Evolutionary conservation across 2,113 vertebrate species (phyloP).

Genomic region (Chloebia gouldiae): DNA sequence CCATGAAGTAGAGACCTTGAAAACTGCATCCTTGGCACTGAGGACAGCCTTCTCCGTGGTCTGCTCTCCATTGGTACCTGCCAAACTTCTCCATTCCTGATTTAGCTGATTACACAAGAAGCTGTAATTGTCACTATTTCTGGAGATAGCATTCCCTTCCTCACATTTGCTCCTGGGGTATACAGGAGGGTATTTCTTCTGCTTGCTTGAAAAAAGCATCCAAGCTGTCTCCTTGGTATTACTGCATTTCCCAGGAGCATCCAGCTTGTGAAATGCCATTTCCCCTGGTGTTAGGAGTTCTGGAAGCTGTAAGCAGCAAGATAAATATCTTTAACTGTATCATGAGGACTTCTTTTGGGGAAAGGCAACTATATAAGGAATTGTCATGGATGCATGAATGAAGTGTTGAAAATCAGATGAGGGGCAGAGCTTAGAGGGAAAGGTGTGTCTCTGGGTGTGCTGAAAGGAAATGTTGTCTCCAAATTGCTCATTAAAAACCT

Average conservation of each 20-base stretch:
- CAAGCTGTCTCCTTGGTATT: not conserved
- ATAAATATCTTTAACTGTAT: not conserved
- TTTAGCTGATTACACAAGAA: not conserved
- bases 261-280: not conserved
- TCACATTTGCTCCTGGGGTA: fast-evolving
- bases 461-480: conserved; percentile 34
- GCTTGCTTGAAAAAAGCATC: not conserved
- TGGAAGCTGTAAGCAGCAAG: conserved; percentile 7
- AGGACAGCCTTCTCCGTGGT: not conserved
- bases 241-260: not conserved
- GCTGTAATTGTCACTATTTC: not conserved
- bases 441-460: conserved; percentile 11
- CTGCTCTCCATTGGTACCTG: not conserved
- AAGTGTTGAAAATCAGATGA: conserved; percentile 20
- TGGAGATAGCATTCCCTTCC: not conserved
- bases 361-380: not conserved
- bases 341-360: not conserved
- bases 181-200: not conserved
- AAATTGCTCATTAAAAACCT: conserved; percentile 7
- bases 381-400: not conserved
- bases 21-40: not conserved
- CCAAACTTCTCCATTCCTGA: not conserved
- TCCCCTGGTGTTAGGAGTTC: not conserved
- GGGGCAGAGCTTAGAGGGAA: not conserved
- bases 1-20: not conserved